Base-by-base conservation (phyloP, 2,888 invertebrate species). In the Colostygia pectinataria region DNA sequence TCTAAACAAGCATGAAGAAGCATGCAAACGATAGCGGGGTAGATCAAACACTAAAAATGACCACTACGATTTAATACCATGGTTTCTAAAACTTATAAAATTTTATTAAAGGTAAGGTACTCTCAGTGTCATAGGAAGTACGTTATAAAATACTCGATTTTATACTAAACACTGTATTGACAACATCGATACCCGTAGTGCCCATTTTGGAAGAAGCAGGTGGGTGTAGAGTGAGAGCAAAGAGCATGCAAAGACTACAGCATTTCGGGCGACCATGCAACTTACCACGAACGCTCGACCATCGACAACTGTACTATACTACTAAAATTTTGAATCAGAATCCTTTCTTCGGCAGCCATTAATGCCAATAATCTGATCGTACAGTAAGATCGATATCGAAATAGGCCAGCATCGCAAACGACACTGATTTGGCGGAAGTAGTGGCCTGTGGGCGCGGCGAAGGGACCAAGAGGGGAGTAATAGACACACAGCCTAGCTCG, bases 261-360 rank as follows among this genome's bases (percentile, higher is more conserved):
- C 73, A 70, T 70, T 60, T 66, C 54, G 48, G 41, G 53, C 84
- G 86, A 88, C 86, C 87, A 82, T 87, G 86, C 86, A 60, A 85
- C 88, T 88, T 81, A 89, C 87, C 85, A 75, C 77, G 77, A 77
- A 80, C 75, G 80, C 78, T 80, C 80, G 83, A 88, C 77, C 82
- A 88, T 88, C 87, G 88, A 87, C 82, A 88, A 86, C 83, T 86
- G 86, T 84, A 87, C 87, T 33, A 80, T 82, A 87, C 78, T 58
- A 71, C 41, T 66, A 75, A 83, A n/a, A 77, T 85, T 87, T 85
- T 74, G 71, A 79, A 80, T 79, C 63, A 72, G 88, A 86, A 83
- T 79, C 77, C 89, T 87, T 88, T 89, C 89, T 64, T 77, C 82
- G 82, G 88, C 90, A 81, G 84, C 89, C 90, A 89, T 88, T 84